phyloP scores from a whole-genome alignment of 2,797 vertebrate genomes.

The Phoeniculus purpureus region DNA sequence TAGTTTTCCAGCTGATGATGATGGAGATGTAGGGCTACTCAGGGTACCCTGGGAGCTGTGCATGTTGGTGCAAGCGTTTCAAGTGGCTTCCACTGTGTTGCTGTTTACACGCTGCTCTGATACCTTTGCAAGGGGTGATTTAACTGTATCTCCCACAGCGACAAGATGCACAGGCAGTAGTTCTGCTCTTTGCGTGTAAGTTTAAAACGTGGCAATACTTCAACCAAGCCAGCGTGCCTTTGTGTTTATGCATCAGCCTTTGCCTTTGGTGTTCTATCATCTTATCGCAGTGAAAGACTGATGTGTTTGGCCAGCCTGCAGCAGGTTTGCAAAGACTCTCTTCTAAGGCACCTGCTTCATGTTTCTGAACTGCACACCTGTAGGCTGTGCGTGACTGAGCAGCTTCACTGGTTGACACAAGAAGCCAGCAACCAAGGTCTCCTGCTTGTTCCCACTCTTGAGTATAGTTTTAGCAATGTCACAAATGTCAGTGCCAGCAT shows the following conservation, averaged over 20 bases:
- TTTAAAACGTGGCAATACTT: constrained; percentile 24
- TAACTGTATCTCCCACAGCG: not conserved
- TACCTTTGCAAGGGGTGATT: not conserved
- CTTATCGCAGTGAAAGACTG: not conserved
- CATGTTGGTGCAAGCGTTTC: not conserved
- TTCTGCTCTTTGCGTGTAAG: not conserved
- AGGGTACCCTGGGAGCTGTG: not conserved
- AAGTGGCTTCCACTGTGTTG: not conserved
- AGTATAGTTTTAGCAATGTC: not conserved
- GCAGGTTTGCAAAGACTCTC: fast-evolving
- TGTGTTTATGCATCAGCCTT: constrained; percentile 22
- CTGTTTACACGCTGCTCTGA: not conserved
- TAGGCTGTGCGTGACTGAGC: not conserved
- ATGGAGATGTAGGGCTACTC: not conserved
- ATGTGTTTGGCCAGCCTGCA: constrained; percentile 5
- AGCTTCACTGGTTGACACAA: not conserved
- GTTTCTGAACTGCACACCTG: not conserved
- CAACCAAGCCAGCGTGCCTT: not conserved
- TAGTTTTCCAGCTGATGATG: not conserved
- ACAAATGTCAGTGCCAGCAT: not conserved
- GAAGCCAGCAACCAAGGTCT: not conserved
- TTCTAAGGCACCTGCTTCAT: not conserved
- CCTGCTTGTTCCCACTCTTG: not conserved
- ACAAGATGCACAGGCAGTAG: not conserved
- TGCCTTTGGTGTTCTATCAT: constrained; percentile 25